Conservation (phyloP, 2,888 invertebrate species). For the Acanthosepion esculentum region DNA sequence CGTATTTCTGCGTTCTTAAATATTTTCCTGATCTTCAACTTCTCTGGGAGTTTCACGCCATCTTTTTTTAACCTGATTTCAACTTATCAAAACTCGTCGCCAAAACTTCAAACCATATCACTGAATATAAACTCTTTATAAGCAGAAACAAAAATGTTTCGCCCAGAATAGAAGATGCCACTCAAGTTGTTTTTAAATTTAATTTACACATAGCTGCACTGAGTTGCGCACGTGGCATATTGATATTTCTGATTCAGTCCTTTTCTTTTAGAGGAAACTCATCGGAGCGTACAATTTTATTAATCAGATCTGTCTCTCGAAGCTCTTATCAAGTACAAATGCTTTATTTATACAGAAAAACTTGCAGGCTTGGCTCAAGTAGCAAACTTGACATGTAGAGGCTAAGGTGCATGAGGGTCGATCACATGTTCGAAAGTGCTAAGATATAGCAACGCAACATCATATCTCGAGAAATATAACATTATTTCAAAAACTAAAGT, state of each 20-base stretch:
- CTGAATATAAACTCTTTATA: neutral
- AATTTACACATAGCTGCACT: neutral
- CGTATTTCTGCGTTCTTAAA: neutral
- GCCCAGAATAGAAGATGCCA: conserved; percentile 15
- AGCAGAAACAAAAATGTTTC: neutral
- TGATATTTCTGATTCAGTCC: neutral
- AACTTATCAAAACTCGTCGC: conserved; percentile 14
- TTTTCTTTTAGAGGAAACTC: neutral
- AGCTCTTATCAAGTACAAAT: neutral
- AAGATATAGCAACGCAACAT: neutral
- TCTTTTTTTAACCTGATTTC: neutral
- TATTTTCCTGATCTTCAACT: neutral
- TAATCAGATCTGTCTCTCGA: neutral
- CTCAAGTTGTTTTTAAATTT: neutral
- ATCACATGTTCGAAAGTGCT: neutral
- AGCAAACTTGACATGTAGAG: neutral
- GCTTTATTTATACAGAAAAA: neutral
- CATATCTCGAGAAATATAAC: neutral
- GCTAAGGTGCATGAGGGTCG: neutral
- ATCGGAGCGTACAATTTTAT: neutral
- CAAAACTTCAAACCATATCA: neutral
- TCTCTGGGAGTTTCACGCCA: neutral
- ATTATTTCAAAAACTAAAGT: neutral
- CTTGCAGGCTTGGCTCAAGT: neutral
- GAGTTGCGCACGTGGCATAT: neutral